Evolutionary conservation across 2,888 invertebrate species (phyloP).

Genomic region (Tachina grossa): DNA sequence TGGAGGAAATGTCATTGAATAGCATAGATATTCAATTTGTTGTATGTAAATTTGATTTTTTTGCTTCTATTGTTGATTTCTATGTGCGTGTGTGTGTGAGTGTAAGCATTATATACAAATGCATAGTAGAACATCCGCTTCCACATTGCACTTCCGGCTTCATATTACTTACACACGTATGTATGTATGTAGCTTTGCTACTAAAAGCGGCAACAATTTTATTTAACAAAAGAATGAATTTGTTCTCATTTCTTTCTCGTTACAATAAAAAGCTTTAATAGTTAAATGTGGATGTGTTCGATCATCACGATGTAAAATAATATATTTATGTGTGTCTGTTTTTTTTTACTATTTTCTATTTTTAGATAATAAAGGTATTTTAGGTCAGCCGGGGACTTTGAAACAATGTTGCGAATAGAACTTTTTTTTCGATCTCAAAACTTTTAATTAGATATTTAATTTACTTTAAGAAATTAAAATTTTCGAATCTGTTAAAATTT

Average conservation of each 20-base stretch:
- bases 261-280: background rate
- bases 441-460: too few species aligned
- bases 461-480: too few species aligned
- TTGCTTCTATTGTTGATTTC: constrained; percentile 33
- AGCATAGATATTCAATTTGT: constrained; percentile 52
- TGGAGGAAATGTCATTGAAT: constrained; percentile 30
- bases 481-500: too few species aligned
- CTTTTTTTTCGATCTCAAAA: background rate
- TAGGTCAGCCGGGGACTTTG: background rate
- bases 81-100: background rate
- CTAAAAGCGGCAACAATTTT: constrained; percentile 43
- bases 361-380: background rate
- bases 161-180: constrained; percentile 37
- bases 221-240: constrained; percentile 58
- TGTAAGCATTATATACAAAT: constrained; percentile 14
- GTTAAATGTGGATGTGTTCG: constrained; percentile 5
- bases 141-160: constrained; percentile 66
- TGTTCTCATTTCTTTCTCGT: constrained; percentile 17
- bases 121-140: constrained; percentile 61
- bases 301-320: constrained; percentile 27
- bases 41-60: constrained; percentile 28
- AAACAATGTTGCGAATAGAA: background rate
- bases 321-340: constrained; percentile 8
- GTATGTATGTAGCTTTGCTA: constrained; percentile 38
- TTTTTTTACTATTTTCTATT: constrained; percentile 30